Base-by-base conservation (phyloP, 2,888 invertebrate genomes). In the Leptopilina myrica region DNA sequence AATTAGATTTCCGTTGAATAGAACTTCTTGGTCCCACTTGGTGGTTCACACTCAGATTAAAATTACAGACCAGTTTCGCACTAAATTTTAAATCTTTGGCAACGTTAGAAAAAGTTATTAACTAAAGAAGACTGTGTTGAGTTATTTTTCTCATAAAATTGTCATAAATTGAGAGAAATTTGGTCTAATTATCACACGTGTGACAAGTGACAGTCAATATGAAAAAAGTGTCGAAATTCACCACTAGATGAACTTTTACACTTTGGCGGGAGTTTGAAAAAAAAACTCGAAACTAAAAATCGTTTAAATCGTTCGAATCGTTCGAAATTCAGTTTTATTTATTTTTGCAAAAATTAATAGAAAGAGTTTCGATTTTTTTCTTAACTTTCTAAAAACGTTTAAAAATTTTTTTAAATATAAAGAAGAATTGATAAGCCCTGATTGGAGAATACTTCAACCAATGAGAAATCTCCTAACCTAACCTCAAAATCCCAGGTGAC, bases 131-230 rank as follows among this genome's bases (percentile, higher is more conserved):
- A n/a, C 26, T 20, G 8, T 56, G 9, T 33, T 1, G 9, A 69
- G 9, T 26, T 26, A 14, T 26, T n/a, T 26, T 56, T 53, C 14
- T 33, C 0, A 53, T 2, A 69, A 69, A 33, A 69, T 56, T 53
- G 11, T n/a, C 11, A 12, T 53, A 69, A 69, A 53, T 69, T 49
- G 14, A 49, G 26, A 14, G 12, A 69, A 49, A 26, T 53, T 53
- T 56, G 14, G 26, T 69, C 11, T 33, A 53, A 69, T 69, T 49
- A 20, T 53, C 69, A 69, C 49, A 69, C 53, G 53, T 69, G 49
- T 26, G 69, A 69, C 53, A 53, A 49, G 12, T 7, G 12, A 66
- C 9, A 12, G 64, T 66, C 46, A 66, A 53, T 15, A 43, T 43
- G 9, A 46, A n/a, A 1, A 20, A n/a, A 46, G 43, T 62, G 3